phyloP scores from a whole-genome alignment of 2,888 invertebrate species.

The Acrobasis consociella region DNA sequence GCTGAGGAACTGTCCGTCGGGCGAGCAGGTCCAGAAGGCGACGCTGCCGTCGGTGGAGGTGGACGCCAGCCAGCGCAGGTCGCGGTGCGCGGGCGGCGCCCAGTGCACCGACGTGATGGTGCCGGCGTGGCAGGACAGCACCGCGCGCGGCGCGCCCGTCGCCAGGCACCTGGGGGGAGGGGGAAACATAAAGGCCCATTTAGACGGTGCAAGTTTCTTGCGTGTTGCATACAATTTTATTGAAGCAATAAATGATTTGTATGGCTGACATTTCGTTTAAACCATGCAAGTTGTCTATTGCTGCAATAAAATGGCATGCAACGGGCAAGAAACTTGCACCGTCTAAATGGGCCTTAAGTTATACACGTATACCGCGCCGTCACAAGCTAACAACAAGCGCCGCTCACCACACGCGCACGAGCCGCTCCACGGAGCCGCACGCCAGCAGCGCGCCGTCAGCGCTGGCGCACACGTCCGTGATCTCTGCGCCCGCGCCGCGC shows the following conservation, averaged over 20 bases:
- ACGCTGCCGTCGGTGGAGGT: constrained; percentile 98
- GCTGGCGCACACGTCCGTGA: constrained; percentile 97
- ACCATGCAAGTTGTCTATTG: no score
- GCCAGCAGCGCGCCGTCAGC: constrained; percentile 96
- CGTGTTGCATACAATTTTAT: no score
- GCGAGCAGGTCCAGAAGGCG: constrained; percentile 94
- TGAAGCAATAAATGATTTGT: no score
- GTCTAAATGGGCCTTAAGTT: no score
- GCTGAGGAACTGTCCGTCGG: constrained; percentile 75
- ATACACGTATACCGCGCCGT: no score
- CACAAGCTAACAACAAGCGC: no score
- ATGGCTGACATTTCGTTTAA: no score
- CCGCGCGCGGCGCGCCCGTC: constrained; percentile 79
- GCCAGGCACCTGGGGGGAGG: constrained; percentile 90
- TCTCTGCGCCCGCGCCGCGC: constrained; percentile 96
- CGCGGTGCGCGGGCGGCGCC: constrained; percentile 91
- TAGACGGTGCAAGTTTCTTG: no score
- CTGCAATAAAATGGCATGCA: no score
- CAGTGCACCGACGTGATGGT: constrained; percentile 90
- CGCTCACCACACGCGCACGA: constrained; percentile 90
- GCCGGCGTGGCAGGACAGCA: constrained; percentile 76
- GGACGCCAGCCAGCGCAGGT: constrained; percentile 93
- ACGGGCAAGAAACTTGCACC: no score
- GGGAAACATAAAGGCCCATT: no score
- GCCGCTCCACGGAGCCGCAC: constrained; percentile 95